phyloP scores from a whole-genome alignment of 2,113 vertebrate species.

The Sinocyclocheilus grahami region DNA sequence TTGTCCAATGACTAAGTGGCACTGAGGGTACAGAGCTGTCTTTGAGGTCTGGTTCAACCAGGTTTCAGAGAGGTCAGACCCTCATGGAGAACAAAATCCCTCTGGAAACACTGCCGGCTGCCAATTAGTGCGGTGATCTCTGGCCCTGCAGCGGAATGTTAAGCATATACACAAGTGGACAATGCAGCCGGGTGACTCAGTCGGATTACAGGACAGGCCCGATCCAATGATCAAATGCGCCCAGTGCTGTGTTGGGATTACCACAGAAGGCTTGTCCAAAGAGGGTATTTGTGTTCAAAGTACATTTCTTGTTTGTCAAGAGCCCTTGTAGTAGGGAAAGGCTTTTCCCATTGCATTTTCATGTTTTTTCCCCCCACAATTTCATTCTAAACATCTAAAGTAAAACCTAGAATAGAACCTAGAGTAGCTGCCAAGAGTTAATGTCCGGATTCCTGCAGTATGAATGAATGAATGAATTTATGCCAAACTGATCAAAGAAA shows the following conservation, averaged over 20 bases:
- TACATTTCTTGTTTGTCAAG: neutral
- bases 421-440: neutral
- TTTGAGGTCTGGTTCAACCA: constrained; percentile 41
- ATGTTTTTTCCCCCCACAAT: neutral
- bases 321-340: neutral
- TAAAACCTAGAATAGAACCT: neutral
- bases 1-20: constrained; percentile 23
- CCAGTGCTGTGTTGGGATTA: constrained; percentile 17
- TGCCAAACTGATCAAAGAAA: neutral
- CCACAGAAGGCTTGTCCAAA: neutral
- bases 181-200: neutral
- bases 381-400: neutral
- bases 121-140: constrained; percentile 62
- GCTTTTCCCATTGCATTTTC: neutral
- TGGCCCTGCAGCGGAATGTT: constrained; percentile 44
- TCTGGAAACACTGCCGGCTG: constrained; percentile 39
- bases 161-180: constrained; percentile 38
- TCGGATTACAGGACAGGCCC: constrained; percentile 31
- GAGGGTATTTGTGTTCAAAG: neutral
- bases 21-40: constrained; percentile 8
- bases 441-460: neutral
- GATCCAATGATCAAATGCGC: constrained; percentile 25
- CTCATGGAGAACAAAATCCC: constrained; percentile 44
- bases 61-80: constrained; percentile 43
- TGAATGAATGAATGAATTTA: neutral